These are phyloP conservation scores for Phlogophora meticulosa DNA, from an alignment of 2,888 invertebrate genomes.

Conservation along the genomic window DNA sequence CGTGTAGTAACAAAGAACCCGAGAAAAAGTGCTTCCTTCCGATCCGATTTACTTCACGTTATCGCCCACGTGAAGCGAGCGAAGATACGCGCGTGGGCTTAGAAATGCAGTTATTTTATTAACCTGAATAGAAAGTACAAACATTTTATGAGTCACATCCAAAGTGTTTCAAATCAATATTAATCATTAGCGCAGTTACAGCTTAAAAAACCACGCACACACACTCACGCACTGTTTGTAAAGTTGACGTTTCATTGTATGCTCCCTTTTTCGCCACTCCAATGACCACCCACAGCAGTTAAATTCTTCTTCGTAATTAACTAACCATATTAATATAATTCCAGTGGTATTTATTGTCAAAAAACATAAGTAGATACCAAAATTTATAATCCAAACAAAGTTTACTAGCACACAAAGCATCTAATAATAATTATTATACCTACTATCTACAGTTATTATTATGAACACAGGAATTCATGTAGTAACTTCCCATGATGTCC, in stretches of 20 bases:
- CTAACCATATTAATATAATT: no score
- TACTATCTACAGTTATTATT: background rate
- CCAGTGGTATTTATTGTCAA: no score
- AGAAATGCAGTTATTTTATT: background rate
- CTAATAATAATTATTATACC: no score
- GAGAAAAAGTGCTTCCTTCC: no score
- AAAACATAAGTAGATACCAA: no score
- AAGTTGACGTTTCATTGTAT: background rate
- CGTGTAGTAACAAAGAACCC: no score
- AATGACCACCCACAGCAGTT: background rate
- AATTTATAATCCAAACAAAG: background rate
- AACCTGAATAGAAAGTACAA: background rate
- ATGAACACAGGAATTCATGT: background rate
- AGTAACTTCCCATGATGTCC: background rate
- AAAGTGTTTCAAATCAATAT: background rate
- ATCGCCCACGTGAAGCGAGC: background rate
- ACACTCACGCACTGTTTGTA: no score
- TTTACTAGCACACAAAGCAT: background rate
- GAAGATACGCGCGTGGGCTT: no score
- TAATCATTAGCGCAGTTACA: background rate
- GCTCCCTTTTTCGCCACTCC: background rate
- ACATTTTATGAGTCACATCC: background rate
- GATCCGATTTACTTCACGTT: background rate
- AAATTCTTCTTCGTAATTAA: no score
- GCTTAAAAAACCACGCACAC: no score